phyloP scores from a whole-genome alignment of 2,113 vertebrate genomes.

The Antidorcas marsupialis region DNA sequence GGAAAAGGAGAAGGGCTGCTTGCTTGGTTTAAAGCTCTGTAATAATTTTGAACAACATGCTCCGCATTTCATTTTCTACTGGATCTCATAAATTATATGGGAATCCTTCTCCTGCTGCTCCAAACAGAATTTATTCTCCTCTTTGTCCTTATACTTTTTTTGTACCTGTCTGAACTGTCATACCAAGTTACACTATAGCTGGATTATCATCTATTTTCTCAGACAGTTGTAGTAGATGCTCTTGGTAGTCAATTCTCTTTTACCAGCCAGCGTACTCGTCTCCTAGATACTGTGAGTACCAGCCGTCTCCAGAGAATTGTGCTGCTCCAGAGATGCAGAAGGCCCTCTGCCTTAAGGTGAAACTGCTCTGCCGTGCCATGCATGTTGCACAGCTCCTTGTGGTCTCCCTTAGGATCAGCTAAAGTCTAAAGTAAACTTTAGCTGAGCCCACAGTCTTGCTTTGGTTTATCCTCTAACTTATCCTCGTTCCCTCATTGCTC shows the following conservation, averaged over 20 bases:
- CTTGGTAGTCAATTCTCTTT: background rate
- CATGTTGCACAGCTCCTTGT: background rate
- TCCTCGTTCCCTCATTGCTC: background rate
- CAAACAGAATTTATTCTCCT: background rate
- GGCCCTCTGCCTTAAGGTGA: background rate
- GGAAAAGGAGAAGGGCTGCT: background rate
- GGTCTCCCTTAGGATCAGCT: background rate
- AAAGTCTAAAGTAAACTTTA: background rate
- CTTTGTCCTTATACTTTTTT: background rate
- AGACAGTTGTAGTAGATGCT: background rate
- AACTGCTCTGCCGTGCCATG: background rate
- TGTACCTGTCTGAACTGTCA: background rate
- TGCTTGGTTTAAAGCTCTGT: background rate
- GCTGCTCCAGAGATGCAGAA: background rate
- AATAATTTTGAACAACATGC: background rate
- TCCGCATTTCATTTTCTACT: background rate
- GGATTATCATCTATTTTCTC: background rate
- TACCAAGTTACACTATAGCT: background rate
- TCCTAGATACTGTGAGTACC: background rate
- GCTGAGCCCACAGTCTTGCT: background rate
- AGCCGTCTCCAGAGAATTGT: background rate
- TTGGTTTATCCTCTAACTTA: background rate
- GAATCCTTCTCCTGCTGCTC: background rate
- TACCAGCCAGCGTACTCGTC: background rate
- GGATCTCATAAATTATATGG: background rate